phyloP scores from a whole-genome alignment of 2,888 invertebrate genomes.

The Nomada lathburiana region DNA sequence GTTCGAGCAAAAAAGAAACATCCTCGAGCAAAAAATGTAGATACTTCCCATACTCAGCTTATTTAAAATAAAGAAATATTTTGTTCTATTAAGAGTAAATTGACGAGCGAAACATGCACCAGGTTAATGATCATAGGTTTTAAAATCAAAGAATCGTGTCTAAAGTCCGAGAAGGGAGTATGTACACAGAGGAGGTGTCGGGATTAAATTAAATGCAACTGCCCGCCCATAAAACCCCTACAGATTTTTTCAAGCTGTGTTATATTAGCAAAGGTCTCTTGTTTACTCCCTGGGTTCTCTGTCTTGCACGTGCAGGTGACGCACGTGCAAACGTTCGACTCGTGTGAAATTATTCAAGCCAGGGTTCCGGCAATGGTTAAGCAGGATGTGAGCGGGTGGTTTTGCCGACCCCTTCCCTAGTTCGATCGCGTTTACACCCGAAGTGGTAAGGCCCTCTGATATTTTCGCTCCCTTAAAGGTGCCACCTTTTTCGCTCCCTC shows the following conservation, averaged over 20 bases:
- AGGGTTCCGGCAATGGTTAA: conserved; percentile 74
- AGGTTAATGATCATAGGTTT: neutral
- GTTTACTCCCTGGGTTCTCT: conserved; percentile 26
- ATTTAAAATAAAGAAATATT: neutral
- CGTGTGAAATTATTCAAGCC: conserved; percentile 73
- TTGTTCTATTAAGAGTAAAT: neutral
- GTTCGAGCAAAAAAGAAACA: neutral
- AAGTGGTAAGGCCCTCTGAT: conserved; percentile 46
- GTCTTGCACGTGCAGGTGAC: conserved; percentile 49
- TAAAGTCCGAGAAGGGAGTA: neutral
- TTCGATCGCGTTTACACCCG: conserved; percentile 52
- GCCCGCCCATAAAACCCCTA: neutral
- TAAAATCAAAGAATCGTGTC: neutral
- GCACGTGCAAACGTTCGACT: conserved; percentile 57
- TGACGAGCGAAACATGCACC: neutral
- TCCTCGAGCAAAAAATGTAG: no score
- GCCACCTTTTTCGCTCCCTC: conserved; percentile 40
- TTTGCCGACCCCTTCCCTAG: conserved; percentile 58
- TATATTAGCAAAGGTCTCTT: conserved; percentile 32
- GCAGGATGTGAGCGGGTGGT: conserved; percentile 77
- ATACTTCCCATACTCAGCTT: no score
- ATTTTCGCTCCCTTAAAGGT: conserved; percentile 63
- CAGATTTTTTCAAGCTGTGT: neutral
- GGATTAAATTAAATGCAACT: conserved; percentile 26
- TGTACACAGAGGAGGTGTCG: neutral